Evolutionary conservation across 2,113 vertebrate species (phyloP).

Genomic region (Chionodraco myersi): DNA sequence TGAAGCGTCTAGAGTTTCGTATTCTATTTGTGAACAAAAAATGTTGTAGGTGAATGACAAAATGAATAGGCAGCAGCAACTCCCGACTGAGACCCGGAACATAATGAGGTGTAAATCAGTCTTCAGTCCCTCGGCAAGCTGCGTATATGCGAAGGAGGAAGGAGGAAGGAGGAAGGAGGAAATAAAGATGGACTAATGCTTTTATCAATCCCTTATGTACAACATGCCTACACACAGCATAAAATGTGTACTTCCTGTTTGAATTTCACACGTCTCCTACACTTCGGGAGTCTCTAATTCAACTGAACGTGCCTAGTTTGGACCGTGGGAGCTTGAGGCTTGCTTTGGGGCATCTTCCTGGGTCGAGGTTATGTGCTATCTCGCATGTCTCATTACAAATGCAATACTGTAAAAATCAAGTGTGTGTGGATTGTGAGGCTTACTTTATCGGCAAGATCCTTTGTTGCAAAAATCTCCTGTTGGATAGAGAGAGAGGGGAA

Average conservation of each 20-base stretch:
- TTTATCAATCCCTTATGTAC: constrained; percentile 1
- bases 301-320: neutral
- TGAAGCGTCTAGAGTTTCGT: constrained; percentile 79
- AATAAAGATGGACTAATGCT: constrained; percentile 3
- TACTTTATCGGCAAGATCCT: constrained; percentile 80
- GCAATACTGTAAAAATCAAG: constrained; percentile 8
- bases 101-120: constrained; percentile 75
- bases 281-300: neutral
- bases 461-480: constrained; percentile 78
- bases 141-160: neutral
- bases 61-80: constrained; percentile 76
- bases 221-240: constrained; percentile 10
- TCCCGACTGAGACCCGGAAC: constrained; percentile 61
- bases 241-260: constrained; percentile 7
- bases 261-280: neutral
- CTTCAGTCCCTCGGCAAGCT: constrained; percentile 62
- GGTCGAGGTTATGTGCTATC: neutral
- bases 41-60: constrained; percentile 77
- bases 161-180: constrained; percentile 22
- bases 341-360: neutral
- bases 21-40: constrained; percentile 80
- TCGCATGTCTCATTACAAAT: constrained; percentile 24
- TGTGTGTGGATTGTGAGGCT: constrained; percentile 44
- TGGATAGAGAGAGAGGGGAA: neutral
- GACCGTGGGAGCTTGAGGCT: neutral